phyloP scores from a whole-genome alignment of 2,113 vertebrate species.

The Hippocampus comes region DNA sequence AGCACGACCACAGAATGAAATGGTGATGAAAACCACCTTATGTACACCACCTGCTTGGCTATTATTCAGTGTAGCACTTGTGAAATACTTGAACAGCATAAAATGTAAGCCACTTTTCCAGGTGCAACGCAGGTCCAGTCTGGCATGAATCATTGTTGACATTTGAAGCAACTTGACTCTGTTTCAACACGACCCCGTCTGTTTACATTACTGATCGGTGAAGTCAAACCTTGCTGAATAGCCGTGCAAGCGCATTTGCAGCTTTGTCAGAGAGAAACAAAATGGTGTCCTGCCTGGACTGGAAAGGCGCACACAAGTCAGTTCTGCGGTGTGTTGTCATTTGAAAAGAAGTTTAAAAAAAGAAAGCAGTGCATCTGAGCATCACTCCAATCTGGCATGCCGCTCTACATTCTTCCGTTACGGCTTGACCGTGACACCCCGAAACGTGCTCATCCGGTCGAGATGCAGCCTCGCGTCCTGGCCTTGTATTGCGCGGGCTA shows the following conservation, averaged over 20 bases:
- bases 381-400: neutral
- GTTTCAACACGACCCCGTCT: neutral
- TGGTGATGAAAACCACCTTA: conserved; percentile 42
- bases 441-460: neutral
- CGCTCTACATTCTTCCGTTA: conserved; percentile 32
- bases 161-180: neutral
- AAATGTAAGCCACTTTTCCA: conserved; percentile 37
- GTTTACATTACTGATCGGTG: neutral
- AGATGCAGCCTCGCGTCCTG: neutral
- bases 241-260: neutral
- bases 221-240: neutral
- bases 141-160: neutral
- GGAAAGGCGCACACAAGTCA: conserved; percentile 5
- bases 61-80: conserved; percentile 73
- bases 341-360: neutral
- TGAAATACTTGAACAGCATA: conserved; percentile 57
- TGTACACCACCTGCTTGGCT: conserved; percentile 65
- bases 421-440: no score
- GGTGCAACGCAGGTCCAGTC: neutral
- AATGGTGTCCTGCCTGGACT: conserved; percentile 48
- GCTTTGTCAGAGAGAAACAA: neutral
- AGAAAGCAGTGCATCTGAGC: conserved; percentile 35
- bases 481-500: neutral
- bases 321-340: conserved; percentile 8
- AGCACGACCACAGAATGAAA: conserved; percentile 32